phyloP scores from a whole-genome alignment of 2,888 invertebrate genomes.

The Melipona bicolor region DNA sequence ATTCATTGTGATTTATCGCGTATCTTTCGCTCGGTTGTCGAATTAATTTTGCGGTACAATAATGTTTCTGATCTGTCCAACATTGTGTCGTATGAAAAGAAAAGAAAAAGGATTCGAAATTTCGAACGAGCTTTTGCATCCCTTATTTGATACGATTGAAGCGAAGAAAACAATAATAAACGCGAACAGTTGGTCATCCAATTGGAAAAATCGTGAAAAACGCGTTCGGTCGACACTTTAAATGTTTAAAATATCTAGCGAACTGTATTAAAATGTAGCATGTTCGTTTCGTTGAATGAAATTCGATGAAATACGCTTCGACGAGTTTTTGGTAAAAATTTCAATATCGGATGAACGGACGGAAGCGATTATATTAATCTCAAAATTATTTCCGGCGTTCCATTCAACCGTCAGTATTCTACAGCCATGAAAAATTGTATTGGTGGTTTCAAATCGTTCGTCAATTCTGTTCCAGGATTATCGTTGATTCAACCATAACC shows the following conservation, averaged over 20 bases:
- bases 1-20: constrained; percentile 18
- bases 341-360: background rate
- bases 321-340: background rate
- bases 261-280: background rate
- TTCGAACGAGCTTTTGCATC: background rate
- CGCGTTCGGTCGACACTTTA: too few relatives aligned
- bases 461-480: background rate
- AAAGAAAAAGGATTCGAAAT: background rate
- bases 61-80: background rate
- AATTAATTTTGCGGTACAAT: background rate
- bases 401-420: background rate
- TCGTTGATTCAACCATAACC: background rate
- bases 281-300: background rate
- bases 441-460: background rate
- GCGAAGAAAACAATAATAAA: background rate
- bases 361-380: constrained; percentile 10
- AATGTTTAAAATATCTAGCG: background rate
- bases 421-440: background rate
- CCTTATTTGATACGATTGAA: background rate
- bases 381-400: background rate
- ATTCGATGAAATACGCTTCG: background rate
- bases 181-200: background rate
- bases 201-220: background rate
- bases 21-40: constrained; percentile 12
- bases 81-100: background rate